Conservation (phyloP, 2,888 invertebrate species). For the Mythimna lalbum region DNA sequence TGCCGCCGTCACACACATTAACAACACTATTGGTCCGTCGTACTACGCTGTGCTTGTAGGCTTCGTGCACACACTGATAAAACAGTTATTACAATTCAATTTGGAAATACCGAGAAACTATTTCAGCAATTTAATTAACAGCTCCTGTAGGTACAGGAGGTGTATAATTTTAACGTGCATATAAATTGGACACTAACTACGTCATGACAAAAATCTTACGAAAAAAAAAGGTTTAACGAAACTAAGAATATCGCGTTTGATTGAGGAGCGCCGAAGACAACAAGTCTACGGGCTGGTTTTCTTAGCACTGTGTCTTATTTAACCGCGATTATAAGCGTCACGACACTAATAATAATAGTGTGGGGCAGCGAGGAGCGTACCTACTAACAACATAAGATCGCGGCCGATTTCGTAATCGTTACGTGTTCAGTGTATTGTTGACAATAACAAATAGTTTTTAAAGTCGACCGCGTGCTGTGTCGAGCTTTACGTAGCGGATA, state of each 20-base stretch:
- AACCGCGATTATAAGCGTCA: conserved; percentile 64
- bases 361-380: conserved; percentile 45
- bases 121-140: conserved; percentile 8
- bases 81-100: conserved; percentile 21
- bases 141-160: background rate
- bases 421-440: conserved; percentile 57
- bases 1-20: conserved; percentile 19
- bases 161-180: background rate
- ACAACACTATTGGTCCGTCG: conserved; percentile 17
- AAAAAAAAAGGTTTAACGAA: background rate
- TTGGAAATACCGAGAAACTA: conserved; percentile 8
- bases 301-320: conserved; percentile 64
- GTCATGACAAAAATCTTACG: background rate
- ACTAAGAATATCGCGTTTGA: conserved; percentile 16
- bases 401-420: conserved; percentile 61
- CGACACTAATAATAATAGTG: conserved; percentile 65
- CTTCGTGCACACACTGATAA: conserved; percentile 23
- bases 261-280: conserved; percentile 36
- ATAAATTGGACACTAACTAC: background rate
- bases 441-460: conserved; percentile 60
- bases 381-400: conserved; percentile 46
- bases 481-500: conserved; percentile 9
- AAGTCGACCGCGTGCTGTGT: conserved; percentile 10
- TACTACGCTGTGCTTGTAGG: background rate
- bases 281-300: conserved; percentile 52